Percentiles rank a stretch among this genome's conserved stretches.
These are phyloP conservation scores for Enteromius thamalakanensis DNA, from an alignment of 2,797 vertebrate genomes.

Conservation along the genomic window DNA sequence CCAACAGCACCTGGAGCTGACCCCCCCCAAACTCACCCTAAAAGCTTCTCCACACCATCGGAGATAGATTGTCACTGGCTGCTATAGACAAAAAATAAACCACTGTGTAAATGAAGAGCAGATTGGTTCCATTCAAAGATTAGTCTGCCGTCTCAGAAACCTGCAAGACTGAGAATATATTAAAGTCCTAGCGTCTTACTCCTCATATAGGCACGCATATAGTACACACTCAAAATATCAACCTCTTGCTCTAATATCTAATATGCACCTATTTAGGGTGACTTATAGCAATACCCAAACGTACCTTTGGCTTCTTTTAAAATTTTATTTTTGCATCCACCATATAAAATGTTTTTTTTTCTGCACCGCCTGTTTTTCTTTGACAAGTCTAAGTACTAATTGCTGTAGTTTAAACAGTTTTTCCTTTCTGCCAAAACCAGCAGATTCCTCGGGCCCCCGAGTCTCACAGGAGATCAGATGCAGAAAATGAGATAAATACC, in stretches of 20 bases:
- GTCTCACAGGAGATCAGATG: constrained; percentile 47
- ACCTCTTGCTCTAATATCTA: neutral
- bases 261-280: constrained; percentile 28
- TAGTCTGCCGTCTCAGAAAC: constrained; percentile 74
- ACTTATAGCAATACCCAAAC: constrained; percentile 53
- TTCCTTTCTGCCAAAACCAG: constrained; percentile 55
- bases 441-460: constrained; percentile 47
- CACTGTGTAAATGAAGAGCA: constrained; percentile 75
- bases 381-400: constrained; percentile 64
- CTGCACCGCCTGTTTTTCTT: constrained; percentile 38
- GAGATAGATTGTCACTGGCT: constrained; percentile 78
- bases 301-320: constrained; percentile 68
- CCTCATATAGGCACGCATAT: neutral
- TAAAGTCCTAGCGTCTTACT: constrained; percentile 70
- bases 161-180: constrained; percentile 77
- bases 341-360: constrained; percentile 4
- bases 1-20: constrained; percentile 52
- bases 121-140: constrained; percentile 83
- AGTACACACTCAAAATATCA: neutral
- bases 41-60: constrained; percentile 70
- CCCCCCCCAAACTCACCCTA: constrained; percentile 67
- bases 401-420: constrained; percentile 55
- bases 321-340: neutral
- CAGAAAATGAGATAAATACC: constrained; percentile 61
- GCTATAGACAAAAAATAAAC: constrained; percentile 75